Evolutionary conservation across 53 echinoderm and acorn worm genomes (phyloP).

Genomic region (Patiria pectinifera): DNA sequence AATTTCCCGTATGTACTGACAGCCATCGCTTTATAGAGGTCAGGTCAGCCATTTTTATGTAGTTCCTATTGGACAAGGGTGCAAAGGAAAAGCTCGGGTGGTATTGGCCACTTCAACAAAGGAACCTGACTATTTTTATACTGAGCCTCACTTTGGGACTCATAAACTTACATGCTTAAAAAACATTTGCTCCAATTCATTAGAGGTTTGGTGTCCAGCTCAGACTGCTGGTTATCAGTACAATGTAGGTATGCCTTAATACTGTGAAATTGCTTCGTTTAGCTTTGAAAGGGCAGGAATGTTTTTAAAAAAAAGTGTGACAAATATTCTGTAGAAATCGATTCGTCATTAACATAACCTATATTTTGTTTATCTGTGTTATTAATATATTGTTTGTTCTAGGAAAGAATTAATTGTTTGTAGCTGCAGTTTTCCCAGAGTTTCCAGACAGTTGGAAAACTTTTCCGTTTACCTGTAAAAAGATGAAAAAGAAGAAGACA

Average conservation of each 20-base stretch:
- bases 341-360: slow-evolving; percentile 22
- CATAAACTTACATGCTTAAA: background rate
- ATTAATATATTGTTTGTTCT: no score
- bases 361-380: background rate
- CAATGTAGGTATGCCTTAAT: no score
- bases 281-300: slow-evolving; percentile 22
- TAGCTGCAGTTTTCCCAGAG: no score
- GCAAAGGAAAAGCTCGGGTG: background rate
- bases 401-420: no score
- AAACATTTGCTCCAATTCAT: no score
- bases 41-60: background rate
- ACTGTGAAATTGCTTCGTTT: background rate
- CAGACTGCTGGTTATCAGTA: no score
- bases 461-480: no score
- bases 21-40: background rate
- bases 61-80: background rate
- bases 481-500: no score
- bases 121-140: background rate
- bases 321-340: slow-evolving; percentile 27
- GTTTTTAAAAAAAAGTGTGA: slow-evolving; percentile 19
- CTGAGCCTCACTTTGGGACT: background rate
- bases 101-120: background rate
- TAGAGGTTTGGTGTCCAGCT: no score
- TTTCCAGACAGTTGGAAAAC: no score
- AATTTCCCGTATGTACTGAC: no score